Evolutionary conservation across 2,797 vertebrate species (phyloP).

Genomic region (Sebastes minor): DNA sequence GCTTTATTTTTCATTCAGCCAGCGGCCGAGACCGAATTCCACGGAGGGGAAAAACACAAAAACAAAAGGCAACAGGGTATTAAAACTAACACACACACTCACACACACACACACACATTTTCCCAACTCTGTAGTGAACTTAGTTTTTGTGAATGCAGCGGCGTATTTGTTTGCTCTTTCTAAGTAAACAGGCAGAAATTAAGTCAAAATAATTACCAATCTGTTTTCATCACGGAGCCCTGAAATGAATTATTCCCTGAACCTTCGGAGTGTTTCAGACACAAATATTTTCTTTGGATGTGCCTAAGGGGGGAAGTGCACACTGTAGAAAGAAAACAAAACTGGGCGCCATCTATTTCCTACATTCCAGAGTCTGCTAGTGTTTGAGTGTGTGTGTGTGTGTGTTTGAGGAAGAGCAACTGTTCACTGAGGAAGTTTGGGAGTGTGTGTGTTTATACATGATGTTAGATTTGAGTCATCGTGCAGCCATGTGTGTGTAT

Average conservation of each 20-base stretch:
- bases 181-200: conserved; percentile 33
- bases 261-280: conserved; percentile 61
- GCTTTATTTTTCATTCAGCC: conserved; percentile 62
- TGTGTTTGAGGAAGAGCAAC: conserved; percentile 16
- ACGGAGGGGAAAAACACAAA: conserved; percentile 43
- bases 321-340: conserved; percentile 67
- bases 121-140: background rate
- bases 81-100: conserved; percentile 14
- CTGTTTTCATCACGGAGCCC: conserved; percentile 44
- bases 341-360: conserved; percentile 67
- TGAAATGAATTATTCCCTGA: conserved; percentile 58
- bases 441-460: background rate
- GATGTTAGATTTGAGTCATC: background rate
- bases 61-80: conserved; percentile 47
- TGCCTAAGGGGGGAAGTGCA: conserved; percentile 56
- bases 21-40: conserved; percentile 49
- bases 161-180: conserved; percentile 31
- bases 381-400: conserved; percentile 35
- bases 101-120: background rate
- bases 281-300: conserved; percentile 79
- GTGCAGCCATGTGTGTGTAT: background rate
- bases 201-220: conserved; percentile 41
- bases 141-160: conserved; percentile 5
- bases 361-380: conserved; percentile 62
- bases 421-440: conserved; percentile 1